Evolutionary conservation across 2,888 invertebrate genomes (phyloP), one percentile per base, ranked within the genome.

Genomic region (Napeogenes sylphis): DNA sequence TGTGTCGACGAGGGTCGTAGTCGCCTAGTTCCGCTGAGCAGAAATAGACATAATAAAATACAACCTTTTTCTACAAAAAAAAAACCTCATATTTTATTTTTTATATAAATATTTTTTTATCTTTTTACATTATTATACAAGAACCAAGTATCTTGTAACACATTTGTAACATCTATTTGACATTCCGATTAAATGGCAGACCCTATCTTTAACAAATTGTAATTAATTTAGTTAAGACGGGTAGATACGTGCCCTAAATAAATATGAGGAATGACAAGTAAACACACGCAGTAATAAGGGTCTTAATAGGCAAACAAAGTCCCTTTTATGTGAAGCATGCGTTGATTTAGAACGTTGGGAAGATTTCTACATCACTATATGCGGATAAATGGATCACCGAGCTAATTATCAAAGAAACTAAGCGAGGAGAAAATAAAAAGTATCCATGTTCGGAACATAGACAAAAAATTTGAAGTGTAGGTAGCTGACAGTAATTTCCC

Each of bases 21-120:
- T 98, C 98, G 2, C 98, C 98, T 67, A 98, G 91, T 91, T 99
- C 98, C 78, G 98, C 98, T 98, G 90, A 53, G 69, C 42, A 66
- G 66, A 62, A 64, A 64, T 53, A 69, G 63, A 47, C 14, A 30
- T 54, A 64, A 62, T 59, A 58, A 56, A 62, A 64, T 59, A 70
- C 67, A 72, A 70, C 71, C 64, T 71, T 71, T 6, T 35, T 6
- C 35, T 35, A 35, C 6, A 5, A 21, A 21, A 21, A n/a, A 21
- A 21, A 21, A 21, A 21, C 21, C 21, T 21, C 21, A 21, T 21
- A 21, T 21, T 21, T 21, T 21, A 21, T 21, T 0, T 21, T 21
- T 21, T 21, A 21, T 21, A 21, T 21, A 21, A 21, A 21, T 21
- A 21, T 21, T 21, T 35, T 35, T 6, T 5, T 35, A 35, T 35